Base-by-base conservation (phyloP, 2,113 vertebrate species). In the Scolopax mira region DNA sequence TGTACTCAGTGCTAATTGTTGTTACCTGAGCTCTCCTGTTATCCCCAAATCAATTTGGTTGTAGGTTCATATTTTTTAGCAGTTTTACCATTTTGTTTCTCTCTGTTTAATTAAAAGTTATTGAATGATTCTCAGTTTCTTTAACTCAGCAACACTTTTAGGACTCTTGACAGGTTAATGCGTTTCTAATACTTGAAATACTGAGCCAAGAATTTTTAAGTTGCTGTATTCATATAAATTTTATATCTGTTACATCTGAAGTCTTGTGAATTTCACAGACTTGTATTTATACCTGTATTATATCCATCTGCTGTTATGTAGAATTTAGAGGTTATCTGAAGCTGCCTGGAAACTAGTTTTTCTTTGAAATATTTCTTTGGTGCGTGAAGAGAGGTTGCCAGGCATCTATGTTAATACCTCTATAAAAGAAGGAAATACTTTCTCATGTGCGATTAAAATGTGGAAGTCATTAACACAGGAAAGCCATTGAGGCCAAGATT, bases 401-500 rank as follows among this genome's bases (percentile, higher is more conserved):
- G 72, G 39, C 72, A 44, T 88, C 81, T 46, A 16, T 64, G 70
- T 64, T 91, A 94, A 88, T 90, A 77, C 42, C 41, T 48, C 48
- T 83, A 10, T 88, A 85, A 84, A 95, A 90, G 75, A 67, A 85
- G 60, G 79, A 96, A 91, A 78, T 93, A 51, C 62, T 94, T 89
- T 80, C 72, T 88, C 33, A 48, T 13, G 0, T 85, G 58, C 74
- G 71, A 88, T 83, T 92, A 67, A 79, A 95, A 85, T 67, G 61
- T 96, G 95, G 88, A 95, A 96, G 60, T 93, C 85, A n/a, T 94
- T 96, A 91, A 83, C 67, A 78, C 55, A 67, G 82, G 55, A 88
- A 80, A 95, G 82, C 25, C 30, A 44, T 2, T 14, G 55, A 80
- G 75, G 93, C 82, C 90, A 90, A 73, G 90, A 94, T 94, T 78